phyloP scores from a whole-genome alignment of 2,888 invertebrate genomes.

The Blomia tropicalis region DNA sequence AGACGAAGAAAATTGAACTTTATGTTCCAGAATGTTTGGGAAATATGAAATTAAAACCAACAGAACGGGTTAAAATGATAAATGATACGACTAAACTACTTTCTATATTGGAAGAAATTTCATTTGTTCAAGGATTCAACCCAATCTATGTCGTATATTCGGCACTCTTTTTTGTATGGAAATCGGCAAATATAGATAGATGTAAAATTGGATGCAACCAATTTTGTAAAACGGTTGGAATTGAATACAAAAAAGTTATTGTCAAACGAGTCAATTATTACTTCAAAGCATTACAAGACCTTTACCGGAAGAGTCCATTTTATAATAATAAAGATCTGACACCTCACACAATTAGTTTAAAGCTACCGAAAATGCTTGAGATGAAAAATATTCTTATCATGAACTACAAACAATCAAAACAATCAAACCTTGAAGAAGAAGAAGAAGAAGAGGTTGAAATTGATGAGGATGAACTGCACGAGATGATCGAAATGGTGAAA shows the following conservation, averaged over 20 bases:
- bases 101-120: neutral
- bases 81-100: neutral
- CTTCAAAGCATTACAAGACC: neutral
- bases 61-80: neutral
- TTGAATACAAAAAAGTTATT: neutral
- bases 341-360: neutral
- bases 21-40: neutral
- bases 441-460: neutral
- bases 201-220: neutral
- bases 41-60: neutral
- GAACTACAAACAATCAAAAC: neutral
- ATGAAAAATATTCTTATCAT: neutral
- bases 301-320: neutral
- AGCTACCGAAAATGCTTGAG: neutral
- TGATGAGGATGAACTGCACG: neutral
- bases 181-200: neutral
- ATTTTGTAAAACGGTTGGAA: neutral
- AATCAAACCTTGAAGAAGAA: neutral
- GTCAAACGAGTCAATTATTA: neutral
- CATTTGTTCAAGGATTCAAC: neutral
- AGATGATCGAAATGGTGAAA: neutral
- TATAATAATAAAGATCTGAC: neutral
- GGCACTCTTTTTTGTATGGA: conserved; percentile 5
- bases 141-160: neutral
- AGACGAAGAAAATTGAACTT: neutral